Conservation (phyloP, 2,888 invertebrate species). For the Anarsia innoxiella region DNA sequence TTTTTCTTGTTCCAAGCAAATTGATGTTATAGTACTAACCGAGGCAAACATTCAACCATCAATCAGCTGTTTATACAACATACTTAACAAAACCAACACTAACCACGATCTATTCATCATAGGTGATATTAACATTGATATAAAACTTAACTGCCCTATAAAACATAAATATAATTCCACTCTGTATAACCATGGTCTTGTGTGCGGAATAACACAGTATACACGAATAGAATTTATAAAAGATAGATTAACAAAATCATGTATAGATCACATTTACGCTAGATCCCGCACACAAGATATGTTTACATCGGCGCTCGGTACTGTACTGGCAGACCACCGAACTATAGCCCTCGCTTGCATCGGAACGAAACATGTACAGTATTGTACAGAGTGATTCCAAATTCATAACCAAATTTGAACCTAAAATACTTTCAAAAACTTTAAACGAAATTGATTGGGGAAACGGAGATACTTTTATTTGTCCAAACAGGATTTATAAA, state of each 20-base stretch:
- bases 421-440: not conserved
- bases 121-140: conserved; percentile 2
- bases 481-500: not conserved
- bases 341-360: not conserved
- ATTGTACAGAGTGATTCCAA: not conserved
- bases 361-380: not conserved
- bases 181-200: not conserved
- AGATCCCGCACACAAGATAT: conserved; percentile 9
- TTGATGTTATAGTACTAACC: not conserved
- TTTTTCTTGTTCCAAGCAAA: not conserved
- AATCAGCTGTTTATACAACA: not conserved
- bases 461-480: not conserved
- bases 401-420: too few species aligned
- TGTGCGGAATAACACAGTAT: conserved; percentile 14
- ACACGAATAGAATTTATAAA: conserved; percentile 13
- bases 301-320: conserved; percentile 13
- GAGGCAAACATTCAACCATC: not conserved
- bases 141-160: not conserved
- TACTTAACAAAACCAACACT: not conserved
- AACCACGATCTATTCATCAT: not conserved
- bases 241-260: conserved; percentile 11
- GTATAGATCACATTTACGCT: conserved; percentile 14
- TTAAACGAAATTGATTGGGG: not conserved
- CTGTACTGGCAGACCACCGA: conserved; percentile 1
- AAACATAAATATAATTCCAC: not conserved